These are phyloP conservation scores for Choreutis nemorana DNA, from an alignment of 2,888 invertebrate species.

Conservation along the genomic window DNA sequence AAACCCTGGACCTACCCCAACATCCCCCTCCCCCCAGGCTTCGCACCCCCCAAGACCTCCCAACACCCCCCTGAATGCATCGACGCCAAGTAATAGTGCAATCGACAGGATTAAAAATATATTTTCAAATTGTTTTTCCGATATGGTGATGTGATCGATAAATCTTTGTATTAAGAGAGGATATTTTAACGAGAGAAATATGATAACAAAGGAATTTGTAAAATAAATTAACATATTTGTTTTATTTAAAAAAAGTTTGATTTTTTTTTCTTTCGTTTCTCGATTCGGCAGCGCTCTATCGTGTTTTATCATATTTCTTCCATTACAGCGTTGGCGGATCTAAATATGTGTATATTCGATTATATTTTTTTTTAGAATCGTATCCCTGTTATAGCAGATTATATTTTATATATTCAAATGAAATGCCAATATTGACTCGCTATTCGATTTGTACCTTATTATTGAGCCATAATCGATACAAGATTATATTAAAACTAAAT, in stretches of 20 bases:
- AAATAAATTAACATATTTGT: slow-evolving; percentile 66
- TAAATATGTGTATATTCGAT: slow-evolving; percentile 44
- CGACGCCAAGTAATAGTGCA: slow-evolving; percentile 55
- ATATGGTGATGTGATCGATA: slow-evolving; percentile 59
- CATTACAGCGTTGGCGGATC: slow-evolving; percentile 15
- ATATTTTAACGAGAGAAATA: slow-evolving; percentile 66
- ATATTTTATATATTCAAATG: slow-evolving; percentile 58
- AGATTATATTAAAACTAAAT: slow-evolving; percentile 46
- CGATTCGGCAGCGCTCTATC: slow-evolving; percentile 22
- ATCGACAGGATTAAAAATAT: slow-evolving; percentile 16
- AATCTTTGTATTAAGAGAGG: slow-evolving; percentile 64
- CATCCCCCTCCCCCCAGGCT: slow-evolving; percentile 55
- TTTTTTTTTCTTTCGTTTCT: slow-evolving; percentile 14
- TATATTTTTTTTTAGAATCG: slow-evolving; percentile 42
- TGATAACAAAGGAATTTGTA: slow-evolving; percentile 66
- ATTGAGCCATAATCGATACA: slow-evolving; percentile 41
- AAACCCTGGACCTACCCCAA: slow-evolving; percentile 19
- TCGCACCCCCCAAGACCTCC: slow-evolving; percentile 49
- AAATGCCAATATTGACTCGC: slow-evolving; percentile 47
- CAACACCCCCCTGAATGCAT: slow-evolving; percentile 56
- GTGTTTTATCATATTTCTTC: slow-evolving; percentile 42
- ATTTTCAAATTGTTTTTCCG: slow-evolving; percentile 43
- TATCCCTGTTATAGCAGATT: slow-evolving; percentile 52
- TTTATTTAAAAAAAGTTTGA: slow-evolving; percentile 45
- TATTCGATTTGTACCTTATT: slow-evolving; percentile 58